phyloP scores from a whole-genome alignment of 2,113 vertebrate genomes.

The Actinemys pallida region DNA sequence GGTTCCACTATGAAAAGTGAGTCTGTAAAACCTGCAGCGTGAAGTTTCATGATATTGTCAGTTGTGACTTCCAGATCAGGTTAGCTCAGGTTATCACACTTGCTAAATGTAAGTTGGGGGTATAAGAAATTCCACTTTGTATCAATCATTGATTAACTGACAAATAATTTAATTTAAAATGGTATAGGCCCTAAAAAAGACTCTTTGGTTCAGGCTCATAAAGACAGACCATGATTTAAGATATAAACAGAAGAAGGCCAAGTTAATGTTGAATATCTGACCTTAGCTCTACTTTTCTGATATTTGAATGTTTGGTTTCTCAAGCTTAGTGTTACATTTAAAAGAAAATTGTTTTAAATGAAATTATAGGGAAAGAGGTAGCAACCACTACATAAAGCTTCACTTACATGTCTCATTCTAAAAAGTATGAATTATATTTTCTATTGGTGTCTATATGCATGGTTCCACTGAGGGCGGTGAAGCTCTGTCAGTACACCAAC shows the following conservation, averaged over 20 bases:
- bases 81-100: background rate
- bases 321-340: background rate
- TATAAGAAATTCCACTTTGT: too few species aligned
- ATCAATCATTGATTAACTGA: too few species aligned
- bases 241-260: background rate
- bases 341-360: background rate
- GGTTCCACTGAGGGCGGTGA: background rate
- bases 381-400: background rate
- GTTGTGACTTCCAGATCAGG: background rate
- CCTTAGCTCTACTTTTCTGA: background rate
- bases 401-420: background rate
- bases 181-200: too few species aligned
- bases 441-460: background rate
- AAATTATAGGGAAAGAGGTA: background rate
- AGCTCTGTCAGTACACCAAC: background rate
- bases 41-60: background rate
- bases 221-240: background rate
- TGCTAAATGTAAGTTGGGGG: background rate
- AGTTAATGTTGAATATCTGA: background rate
- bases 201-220: too few species aligned
- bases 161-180: too few species aligned
- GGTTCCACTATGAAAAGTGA: background rate
- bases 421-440: background rate
- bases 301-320: background rate
- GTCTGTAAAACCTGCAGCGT: background rate